Evolutionary conservation across 2,113 vertebrate species (phyloP).

Genomic region (Dromaius novaehollandiae): DNA sequence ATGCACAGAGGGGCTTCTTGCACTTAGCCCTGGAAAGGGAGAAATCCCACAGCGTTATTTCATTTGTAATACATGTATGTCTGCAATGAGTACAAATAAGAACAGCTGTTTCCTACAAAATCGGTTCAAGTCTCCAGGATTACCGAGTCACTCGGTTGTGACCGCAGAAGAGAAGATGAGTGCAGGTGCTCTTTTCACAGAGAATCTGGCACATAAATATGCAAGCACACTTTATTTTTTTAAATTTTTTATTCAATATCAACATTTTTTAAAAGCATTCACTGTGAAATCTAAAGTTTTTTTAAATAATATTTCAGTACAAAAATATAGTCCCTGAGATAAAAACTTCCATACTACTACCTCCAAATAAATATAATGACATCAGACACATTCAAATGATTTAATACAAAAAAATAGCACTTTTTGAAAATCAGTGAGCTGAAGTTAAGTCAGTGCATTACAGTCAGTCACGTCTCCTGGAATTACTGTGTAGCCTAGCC

Average conservation of each 20-base stretch:
- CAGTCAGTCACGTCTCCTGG: background rate
- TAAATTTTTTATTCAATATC: background rate
- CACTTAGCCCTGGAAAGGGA: background rate
- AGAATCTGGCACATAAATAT: background rate
- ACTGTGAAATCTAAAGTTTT: constrained; percentile 25
- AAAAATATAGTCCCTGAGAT: constrained; percentile 25
- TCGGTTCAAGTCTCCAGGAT: background rate
- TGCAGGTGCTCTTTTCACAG: background rate
- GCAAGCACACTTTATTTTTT: background rate
- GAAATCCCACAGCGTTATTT: background rate
- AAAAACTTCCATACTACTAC: background rate
- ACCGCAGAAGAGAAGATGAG: background rate
- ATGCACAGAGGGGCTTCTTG: background rate
- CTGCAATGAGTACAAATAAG: background rate
- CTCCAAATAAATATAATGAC: constrained; percentile 51
- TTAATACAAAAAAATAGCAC: background rate
- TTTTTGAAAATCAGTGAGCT: background rate
- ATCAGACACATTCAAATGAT: background rate
- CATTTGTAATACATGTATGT: background rate
- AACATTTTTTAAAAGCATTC: background rate
- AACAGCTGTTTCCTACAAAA: constrained; percentile 23
- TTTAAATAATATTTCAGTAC: constrained; percentile 21
- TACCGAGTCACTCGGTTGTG: background rate
- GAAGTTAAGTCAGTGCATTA: constrained; percentile 37
- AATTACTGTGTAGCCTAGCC: background rate